Conservation (phyloP, 2,888 invertebrate genomes). For the Hypsopygia costalis region DNA sequence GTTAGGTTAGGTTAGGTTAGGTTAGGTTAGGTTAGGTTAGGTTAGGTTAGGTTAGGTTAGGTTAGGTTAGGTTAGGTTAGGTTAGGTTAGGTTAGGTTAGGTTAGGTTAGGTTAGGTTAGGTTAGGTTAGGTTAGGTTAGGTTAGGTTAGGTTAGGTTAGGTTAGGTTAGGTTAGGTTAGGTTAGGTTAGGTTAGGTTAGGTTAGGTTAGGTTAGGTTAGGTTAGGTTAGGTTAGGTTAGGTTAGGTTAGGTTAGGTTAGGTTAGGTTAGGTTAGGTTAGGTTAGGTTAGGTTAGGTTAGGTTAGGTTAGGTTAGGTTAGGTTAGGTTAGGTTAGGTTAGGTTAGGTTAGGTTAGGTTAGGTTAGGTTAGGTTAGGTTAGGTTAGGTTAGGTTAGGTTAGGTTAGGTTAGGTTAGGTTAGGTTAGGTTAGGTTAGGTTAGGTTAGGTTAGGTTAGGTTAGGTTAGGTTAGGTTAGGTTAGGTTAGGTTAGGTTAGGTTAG, state of each 20-base stretch:
- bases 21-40: neutral
- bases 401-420: constrained; percentile 7
- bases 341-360: constrained; percentile 6
- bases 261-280: neutral
- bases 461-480: constrained; percentile 8
- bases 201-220: constrained; percentile 2
- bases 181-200: constrained; percentile 8
- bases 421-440: constrained; percentile 7
- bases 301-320: constrained; percentile 6
- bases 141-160: neutral
- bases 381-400: constrained; percentile 8
- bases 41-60: neutral
- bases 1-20: neutral
- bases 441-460: constrained; percentile 4
- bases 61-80: constrained; percentile 7
- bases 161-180: constrained; percentile 5
- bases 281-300: constrained; percentile 3
- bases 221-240: neutral
- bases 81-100: constrained; percentile 5
- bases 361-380: constrained; percentile 9
- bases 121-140: neutral
- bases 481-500: constrained; percentile 7
- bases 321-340: constrained; percentile 4
- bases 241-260: constrained; percentile 1
- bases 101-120: constrained; percentile 5